phyloP scores from a whole-genome alignment of 1,140 invertebrate species.

The Tetranychus cinnabarinus region DNA sequence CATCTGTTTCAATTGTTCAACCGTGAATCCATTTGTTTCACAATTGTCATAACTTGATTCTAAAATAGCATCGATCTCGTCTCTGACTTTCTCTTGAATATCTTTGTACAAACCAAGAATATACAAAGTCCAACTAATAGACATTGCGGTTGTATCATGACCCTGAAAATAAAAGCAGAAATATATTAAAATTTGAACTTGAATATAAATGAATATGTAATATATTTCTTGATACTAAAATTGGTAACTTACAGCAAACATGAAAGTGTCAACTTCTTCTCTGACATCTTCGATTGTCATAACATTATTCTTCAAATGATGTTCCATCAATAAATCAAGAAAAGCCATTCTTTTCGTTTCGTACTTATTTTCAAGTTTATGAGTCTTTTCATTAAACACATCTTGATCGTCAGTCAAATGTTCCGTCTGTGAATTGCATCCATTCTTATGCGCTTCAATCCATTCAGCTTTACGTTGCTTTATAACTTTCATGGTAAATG shows the following conservation, averaged over 20 bases:
- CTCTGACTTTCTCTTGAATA: conserved; percentile 10
- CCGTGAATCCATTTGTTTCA: conserved; percentile 6
- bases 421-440: neutral
- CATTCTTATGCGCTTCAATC: neutral
- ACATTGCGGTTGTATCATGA: conserved; percentile 11
- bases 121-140: conserved; percentile 11
- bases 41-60: neutral
- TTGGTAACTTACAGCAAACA: conserved; percentile 21
- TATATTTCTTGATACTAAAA: neutral
- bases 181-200: neutral
- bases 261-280: conserved; percentile 64
- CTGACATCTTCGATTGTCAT: conserved; percentile 36
- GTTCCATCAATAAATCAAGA: conserved; percentile 24
- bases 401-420: neutral
- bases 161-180: conserved; percentile 2
- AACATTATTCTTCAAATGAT: conserved; percentile 25
- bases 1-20: conserved; percentile 19
- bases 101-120: conserved; percentile 27
- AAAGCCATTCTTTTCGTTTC: conserved; percentile 23
- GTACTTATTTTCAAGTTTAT: neutral
- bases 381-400: neutral
- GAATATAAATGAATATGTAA: neutral
- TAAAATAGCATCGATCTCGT: conserved; percentile 9
- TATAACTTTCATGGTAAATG: conserved; percentile 11
- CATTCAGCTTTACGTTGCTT: conserved; percentile 7